A percentile compares a stretch with the other conserved stretches of the same genome.
phyloP scores from a whole-genome alignment of 2,888 invertebrate genomes.

The Balanococcus diminutus region DNA sequence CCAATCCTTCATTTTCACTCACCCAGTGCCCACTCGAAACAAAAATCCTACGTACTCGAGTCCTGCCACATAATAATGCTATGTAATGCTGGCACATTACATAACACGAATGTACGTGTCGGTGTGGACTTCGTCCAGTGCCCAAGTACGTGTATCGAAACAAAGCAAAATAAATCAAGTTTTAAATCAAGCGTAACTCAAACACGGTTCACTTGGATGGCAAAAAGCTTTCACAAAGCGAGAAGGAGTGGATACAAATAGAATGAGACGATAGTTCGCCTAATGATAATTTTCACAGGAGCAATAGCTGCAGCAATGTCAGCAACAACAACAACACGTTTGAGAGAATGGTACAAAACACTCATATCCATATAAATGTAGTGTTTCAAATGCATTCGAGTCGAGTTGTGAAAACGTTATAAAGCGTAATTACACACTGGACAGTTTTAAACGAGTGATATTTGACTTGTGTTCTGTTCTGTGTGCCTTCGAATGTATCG shows the following conservation, averaged over 20 bases:
- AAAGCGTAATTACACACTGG: constrained; percentile 19
- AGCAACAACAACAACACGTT: neutral
- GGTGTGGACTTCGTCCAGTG: neutral
- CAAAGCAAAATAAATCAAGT: constrained; percentile 49
- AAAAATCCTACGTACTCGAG: too few relatives aligned
- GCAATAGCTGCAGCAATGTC: neutral
- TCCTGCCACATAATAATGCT: neutral
- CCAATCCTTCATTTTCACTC: neutral
- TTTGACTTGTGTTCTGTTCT: neutral
- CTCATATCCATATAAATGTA: too few relatives aligned
- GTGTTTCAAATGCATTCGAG: neutral
- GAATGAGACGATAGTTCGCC: neutral
- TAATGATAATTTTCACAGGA: constrained; percentile 35
- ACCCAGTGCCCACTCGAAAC: too few relatives aligned
- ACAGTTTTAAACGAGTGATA: too few relatives aligned
- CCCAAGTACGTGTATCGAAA: neutral
- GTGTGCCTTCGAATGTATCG: too few relatives aligned
- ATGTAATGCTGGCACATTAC: neutral
- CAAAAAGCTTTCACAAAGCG: constrained; percentile 24
- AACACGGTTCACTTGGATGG: neutral
- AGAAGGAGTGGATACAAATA: neutral
- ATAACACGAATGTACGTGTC: neutral
- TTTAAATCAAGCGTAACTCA: constrained; percentile 48
- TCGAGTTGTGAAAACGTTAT: neutral
- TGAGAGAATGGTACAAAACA: neutral